Conservation (phyloP, 2,113 vertebrate genomes). For the Origma solitaria region DNA sequence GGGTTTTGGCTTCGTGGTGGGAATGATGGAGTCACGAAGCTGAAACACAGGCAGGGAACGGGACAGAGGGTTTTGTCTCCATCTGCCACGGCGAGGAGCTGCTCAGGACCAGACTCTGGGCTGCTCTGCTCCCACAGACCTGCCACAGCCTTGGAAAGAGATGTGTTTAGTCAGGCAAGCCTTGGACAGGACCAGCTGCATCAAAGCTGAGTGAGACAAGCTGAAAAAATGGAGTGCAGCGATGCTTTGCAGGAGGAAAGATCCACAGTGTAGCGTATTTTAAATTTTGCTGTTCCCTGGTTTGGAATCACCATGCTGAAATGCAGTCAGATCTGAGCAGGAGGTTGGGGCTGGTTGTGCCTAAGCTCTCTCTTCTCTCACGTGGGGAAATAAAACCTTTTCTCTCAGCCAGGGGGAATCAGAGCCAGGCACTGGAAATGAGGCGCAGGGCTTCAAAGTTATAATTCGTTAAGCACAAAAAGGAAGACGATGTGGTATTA, state of each 20-base stretch:
- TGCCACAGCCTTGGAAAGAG: not conserved
- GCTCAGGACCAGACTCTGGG: not conserved
- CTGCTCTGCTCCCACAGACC: not conserved
- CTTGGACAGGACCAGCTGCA: not conserved
- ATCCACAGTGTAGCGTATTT: fast-evolving
- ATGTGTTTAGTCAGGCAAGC: not conserved
- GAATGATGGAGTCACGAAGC: conserved; percentile 24
- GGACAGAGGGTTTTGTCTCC: not conserved
- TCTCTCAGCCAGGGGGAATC: not conserved
- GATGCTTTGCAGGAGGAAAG: not conserved
- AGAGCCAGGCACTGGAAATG: conserved; percentile 40
- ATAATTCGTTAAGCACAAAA: conserved; percentile 48
- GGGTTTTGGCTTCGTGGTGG: not conserved
- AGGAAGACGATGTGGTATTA: not conserved
- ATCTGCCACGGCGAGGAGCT: not conserved
- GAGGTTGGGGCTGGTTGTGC: not conserved
- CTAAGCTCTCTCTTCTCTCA: not conserved
- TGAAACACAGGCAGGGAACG: not conserved
- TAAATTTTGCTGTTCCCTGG: not conserved
- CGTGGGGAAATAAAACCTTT: not conserved
- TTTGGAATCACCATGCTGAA: not conserved
- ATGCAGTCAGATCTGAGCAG: fast-evolving
- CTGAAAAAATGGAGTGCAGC: not conserved
- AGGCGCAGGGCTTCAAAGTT: conserved; percentile 18
- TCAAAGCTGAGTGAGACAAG: not conserved